A percentile compares a stretch with the other conserved stretches of the same genome.
These are phyloP conservation scores for Eulemur rufifrons DNA, from an alignment of 2,113 vertebrate species.

Conservation along the genomic window DNA sequence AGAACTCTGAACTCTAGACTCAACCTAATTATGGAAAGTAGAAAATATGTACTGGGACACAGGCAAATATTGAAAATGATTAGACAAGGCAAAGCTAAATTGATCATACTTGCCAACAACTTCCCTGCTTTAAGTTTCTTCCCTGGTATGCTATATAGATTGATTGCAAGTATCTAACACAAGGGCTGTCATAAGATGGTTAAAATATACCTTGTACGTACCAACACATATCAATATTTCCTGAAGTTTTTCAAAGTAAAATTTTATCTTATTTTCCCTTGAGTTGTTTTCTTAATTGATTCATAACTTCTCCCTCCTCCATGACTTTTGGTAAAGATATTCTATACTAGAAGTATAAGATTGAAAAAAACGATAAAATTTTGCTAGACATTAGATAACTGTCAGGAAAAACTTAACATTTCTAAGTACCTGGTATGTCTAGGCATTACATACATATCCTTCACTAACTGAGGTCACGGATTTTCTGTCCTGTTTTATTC, in stretches of 20 bases:
- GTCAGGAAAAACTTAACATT: neutral
- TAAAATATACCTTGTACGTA: neutral
- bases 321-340: neutral
- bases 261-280: neutral
- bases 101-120: constrained; percentile 90
- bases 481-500: neutral
- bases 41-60: constrained; percentile 87
- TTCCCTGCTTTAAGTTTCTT: constrained; percentile 83
- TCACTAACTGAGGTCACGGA: neutral
- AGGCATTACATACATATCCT: neutral
- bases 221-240: neutral
- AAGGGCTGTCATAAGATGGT: neutral
- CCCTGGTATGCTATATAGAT: neutral
- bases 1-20: constrained; percentile 91
- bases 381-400: neutral
- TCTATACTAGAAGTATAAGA: neutral
- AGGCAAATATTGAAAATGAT: constrained; percentile 89
- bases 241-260: neutral
- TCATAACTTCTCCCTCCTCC: neutral
- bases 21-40: constrained; percentile 91
- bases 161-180: neutral
- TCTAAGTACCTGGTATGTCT: neutral
- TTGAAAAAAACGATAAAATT: neutral
- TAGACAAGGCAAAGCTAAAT: constrained; percentile 89
- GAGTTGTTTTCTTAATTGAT: neutral